A percentile compares a stretch with the other conserved stretches of the same genome.
These are phyloP conservation scores for Callithrix jacchus DNA, from an alignment of 2,113 vertebrate genomes.

Conservation along the genomic window DNA sequence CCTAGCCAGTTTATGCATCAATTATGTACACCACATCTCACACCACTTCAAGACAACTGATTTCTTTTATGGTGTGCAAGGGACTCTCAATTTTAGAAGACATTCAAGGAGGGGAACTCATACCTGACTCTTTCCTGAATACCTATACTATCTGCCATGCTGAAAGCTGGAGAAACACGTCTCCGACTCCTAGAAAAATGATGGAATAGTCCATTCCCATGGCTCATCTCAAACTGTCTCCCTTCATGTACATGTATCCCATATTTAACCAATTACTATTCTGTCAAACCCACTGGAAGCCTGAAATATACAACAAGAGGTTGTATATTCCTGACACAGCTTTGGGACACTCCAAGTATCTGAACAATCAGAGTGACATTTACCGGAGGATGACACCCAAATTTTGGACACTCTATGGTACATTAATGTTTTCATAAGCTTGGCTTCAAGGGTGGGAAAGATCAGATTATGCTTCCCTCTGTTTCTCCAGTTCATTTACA, in stretches of 20 bases:
- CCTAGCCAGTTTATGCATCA: not conserved
- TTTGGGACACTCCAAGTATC: not conserved
- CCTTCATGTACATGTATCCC: not conserved
- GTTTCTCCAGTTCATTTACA: not conserved
- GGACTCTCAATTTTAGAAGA: slow-evolving; percentile 21
- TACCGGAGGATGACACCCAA: not conserved
- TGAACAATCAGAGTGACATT: not conserved
- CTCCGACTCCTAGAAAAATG: not conserved
- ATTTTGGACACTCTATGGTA: not conserved
- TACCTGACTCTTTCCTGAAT: not conserved
- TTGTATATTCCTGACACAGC: not conserved
- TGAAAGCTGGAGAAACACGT: not conserved
- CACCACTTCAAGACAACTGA: not conserved
- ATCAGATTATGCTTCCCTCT: not conserved
- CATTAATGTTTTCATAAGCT: not conserved
- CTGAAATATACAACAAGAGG: not conserved
- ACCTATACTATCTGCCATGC: not conserved
- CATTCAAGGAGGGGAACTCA: not conserved
- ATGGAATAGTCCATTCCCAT: not conserved
- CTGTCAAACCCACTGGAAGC: not conserved
- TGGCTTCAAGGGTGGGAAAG: not conserved
- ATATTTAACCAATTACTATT: not conserved
- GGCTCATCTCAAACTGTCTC: not conserved
- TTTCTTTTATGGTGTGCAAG: not conserved
- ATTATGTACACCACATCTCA: not conserved